phyloP scores from a whole-genome alignment of 2,113 vertebrate genomes.

The Rhinolophus ferrumequinum region DNA sequence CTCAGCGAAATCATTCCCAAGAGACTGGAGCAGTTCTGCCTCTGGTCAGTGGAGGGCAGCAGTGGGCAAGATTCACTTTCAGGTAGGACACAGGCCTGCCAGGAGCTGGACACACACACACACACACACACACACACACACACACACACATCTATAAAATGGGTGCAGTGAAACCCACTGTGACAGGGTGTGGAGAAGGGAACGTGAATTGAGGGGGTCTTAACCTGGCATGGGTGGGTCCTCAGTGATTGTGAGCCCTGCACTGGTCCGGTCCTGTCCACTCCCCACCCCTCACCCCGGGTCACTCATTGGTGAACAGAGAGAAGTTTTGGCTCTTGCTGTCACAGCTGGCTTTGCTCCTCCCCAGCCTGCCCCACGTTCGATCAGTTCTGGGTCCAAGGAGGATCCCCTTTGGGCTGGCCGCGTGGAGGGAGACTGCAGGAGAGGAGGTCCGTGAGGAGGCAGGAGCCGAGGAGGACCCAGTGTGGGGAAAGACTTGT shows the following conservation, averaged over 20 bases:
- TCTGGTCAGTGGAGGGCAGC: constrained; percentile 76
- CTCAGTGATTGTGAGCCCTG: not conserved
- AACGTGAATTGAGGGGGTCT: fast-evolving
- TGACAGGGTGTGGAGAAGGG: not conserved
- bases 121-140: not conserved
- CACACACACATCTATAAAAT: not conserved
- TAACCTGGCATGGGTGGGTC: not conserved
- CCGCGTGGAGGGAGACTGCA: not conserved
- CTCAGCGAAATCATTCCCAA: constrained; percentile 1
- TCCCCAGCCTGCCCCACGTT: not conserved
- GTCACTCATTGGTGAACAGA: not conserved
- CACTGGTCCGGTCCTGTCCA: not conserved
- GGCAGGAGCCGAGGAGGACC: not conserved
- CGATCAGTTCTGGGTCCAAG: not conserved
- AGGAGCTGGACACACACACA: not conserved
- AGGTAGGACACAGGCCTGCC: not conserved
- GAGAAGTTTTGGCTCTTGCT: not conserved
- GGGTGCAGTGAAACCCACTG: not conserved
- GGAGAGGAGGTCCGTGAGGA: not conserved
- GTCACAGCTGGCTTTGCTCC: not conserved
- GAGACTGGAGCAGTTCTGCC: constrained; percentile 58
- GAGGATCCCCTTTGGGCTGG: not conserved
- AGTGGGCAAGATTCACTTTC: constrained; percentile 66
- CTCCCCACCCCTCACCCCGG: no score
- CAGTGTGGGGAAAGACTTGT: not conserved